Evolutionary conservation across 2,888 invertebrate genomes (phyloP).

Genomic region (Caradrina kadenii): DNA sequence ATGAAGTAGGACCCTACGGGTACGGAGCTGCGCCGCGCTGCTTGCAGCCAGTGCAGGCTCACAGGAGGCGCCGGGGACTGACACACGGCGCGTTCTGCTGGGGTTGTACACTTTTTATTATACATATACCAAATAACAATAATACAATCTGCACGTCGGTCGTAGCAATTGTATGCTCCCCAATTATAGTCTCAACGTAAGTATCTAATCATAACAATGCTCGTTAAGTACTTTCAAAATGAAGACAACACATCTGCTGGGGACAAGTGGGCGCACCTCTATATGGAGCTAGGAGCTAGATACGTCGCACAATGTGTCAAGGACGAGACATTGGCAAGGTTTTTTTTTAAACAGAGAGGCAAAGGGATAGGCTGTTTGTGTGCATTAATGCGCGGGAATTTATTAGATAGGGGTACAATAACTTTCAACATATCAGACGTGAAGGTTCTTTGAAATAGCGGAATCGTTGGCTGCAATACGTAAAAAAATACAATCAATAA

Average conservation of each 20-base stretch:
- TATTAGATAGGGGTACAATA: neutral
- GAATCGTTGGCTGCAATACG: neutral
- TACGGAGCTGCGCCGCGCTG: neutral
- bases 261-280: conserved; percentile 32
- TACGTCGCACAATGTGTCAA: neutral
- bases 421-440: conserved; percentile 1
- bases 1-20: neutral
- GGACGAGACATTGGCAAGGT: neutral
- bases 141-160: neutral
- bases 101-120: neutral
- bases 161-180: neutral
- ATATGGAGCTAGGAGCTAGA: too few relatives aligned
- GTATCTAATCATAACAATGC: conserved; percentile 22
- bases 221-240: conserved; percentile 10
- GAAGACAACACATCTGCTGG: conserved; percentile 16
- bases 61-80: too few relatives aligned
- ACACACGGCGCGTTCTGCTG: too few relatives aligned
- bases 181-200: neutral
- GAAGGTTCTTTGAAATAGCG: neutral
- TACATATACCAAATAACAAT: conserved; percentile 4
- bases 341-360: conserved; percentile 3
- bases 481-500: neutral
- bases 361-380: neutral
- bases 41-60: neutral
- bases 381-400: neutral